Percentiles rank a stretch among this genome's conserved stretches.
phyloP scores from a whole-genome alignment of 2,113 vertebrate genomes.

The Lamprologus sp. region DNA sequence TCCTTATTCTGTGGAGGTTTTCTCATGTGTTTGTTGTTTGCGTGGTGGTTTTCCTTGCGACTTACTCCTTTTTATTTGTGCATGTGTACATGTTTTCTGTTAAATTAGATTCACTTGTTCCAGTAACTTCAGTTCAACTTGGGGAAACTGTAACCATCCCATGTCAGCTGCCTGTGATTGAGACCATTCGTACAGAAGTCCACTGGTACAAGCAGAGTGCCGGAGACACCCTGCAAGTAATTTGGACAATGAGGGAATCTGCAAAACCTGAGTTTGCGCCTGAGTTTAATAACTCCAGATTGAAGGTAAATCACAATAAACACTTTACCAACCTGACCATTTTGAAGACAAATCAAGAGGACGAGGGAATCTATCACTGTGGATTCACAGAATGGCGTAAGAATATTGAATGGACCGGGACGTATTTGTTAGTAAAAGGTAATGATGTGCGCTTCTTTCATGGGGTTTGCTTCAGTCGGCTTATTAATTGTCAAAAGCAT shows the following conservation, averaged over 20 bases:
- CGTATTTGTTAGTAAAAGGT: neutral
- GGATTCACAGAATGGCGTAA: fast-evolving
- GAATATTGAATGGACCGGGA: fast-evolving
- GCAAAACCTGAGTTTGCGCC: neutral
- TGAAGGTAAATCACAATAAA: fast-evolving
- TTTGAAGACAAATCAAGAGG: neutral
- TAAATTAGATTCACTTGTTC: neutral
- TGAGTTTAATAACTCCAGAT: neutral
- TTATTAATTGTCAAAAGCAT: neutral
- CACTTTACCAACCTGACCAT: neutral
- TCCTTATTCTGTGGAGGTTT: fast-evolving
- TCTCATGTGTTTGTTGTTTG: neutral
- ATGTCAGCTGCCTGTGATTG: neutral
- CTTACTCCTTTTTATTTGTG: neutral
- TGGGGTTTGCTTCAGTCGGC: fast-evolving
- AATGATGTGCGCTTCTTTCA: fast-evolving
- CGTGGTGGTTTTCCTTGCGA: neutral
- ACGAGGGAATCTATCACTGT: neutral
- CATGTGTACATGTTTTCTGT: fast-evolving
- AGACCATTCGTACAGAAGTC: fast-evolving
- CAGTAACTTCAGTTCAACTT: neutral
- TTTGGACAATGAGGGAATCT: neutral
- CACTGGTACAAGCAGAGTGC: neutral
- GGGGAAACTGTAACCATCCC: neutral
- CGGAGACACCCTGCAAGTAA: fast-evolving